Evolutionary conservation across 2,888 invertebrate genomes (phyloP).

Genomic region (Amphimallon solstitiale): DNA sequence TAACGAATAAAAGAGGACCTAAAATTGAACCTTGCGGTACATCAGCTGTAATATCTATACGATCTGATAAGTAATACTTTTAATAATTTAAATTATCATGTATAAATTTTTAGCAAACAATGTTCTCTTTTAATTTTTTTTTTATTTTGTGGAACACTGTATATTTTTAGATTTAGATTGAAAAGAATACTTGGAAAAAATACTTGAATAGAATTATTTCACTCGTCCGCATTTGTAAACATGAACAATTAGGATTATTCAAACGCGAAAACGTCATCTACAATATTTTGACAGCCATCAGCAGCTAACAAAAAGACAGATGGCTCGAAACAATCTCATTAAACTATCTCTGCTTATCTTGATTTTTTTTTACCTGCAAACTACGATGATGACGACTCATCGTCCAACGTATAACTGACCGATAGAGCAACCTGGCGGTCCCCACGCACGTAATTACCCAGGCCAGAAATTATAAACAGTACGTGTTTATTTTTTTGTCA

Average conservation of each 20-base stretch:
- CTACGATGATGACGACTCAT: constrained; percentile 3
- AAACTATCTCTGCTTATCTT: constrained; percentile 30
- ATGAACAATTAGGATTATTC: constrained; percentile 11
- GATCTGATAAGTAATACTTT: too few species aligned
- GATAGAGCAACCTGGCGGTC: not conserved
- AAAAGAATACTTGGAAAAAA: too few species aligned
- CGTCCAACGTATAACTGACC: constrained; percentile 16
- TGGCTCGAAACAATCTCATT: constrained; percentile 25
- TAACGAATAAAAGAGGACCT: too few species aligned
- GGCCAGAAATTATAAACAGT: constrained; percentile 19
- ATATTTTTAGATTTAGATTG: too few species aligned
- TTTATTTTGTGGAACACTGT: too few species aligned
- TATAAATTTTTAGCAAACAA: too few species aligned
- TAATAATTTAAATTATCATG: too few species aligned
- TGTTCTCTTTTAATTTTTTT: too few species aligned
- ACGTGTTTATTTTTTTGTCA: constrained; percentile 31
- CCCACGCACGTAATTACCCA: constrained; percentile 6
- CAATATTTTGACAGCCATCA: constrained; percentile 29
- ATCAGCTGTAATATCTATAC: too few species aligned
- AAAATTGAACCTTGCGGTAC: too few species aligned
- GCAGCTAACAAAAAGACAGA: constrained; percentile 17
- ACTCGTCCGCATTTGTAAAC: not conserved
- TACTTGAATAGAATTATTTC: too few species aligned
- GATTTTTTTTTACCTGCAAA: constrained; percentile 22
- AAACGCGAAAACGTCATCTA: not conserved